phyloP scores from a whole-genome alignment of 1,140 invertebrate genomes.

The Ceratina japonica region DNA sequence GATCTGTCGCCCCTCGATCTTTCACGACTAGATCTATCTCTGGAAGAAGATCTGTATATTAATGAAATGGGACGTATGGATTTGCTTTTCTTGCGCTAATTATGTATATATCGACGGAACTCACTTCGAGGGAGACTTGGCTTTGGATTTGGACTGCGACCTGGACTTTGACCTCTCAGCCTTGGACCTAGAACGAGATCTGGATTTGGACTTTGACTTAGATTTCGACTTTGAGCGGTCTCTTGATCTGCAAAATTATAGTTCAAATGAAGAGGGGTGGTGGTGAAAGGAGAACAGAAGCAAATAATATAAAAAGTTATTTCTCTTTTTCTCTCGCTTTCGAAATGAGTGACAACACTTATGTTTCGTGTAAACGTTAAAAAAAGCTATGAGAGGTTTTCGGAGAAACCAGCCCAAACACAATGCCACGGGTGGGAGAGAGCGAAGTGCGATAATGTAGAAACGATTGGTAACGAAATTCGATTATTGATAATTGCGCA shows the following conservation, averaged over 20 bases:
- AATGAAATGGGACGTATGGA: neutral
- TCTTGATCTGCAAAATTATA: constrained; percentile 81
- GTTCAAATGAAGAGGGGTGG: constrained; percentile 68
- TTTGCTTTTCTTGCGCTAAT: constrained; percentile 56
- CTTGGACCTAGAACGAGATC: constrained; percentile 81
- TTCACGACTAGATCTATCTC: constrained; percentile 78
- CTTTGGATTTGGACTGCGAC: constrained; percentile 81
- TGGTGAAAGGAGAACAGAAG: constrained; percentile 54
- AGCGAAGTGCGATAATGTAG: constrained; percentile 14
- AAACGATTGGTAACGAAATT: neutral
- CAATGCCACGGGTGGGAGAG: constrained; percentile 62
- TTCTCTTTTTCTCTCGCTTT: neutral
- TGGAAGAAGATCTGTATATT: constrained; percentile 55
- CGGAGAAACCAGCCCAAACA: constrained; percentile 65
- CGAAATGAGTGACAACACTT: constrained; percentile 28
- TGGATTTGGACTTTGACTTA: constrained; percentile 81
- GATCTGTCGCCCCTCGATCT: constrained; percentile 77
- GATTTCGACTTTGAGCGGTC: constrained; percentile 81
- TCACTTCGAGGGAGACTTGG: constrained; percentile 80
- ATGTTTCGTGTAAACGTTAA: constrained; percentile 35
- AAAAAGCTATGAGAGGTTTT: constrained; percentile 52
- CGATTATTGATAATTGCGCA: constrained; percentile 54
- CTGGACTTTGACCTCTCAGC: constrained; percentile 82
- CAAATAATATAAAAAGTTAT: constrained; percentile 46
- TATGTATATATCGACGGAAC: constrained; percentile 58